Evolutionary conservation across 2,888 invertebrate species (phyloP).

Genomic region (Cyclophora albipunctata): DNA sequence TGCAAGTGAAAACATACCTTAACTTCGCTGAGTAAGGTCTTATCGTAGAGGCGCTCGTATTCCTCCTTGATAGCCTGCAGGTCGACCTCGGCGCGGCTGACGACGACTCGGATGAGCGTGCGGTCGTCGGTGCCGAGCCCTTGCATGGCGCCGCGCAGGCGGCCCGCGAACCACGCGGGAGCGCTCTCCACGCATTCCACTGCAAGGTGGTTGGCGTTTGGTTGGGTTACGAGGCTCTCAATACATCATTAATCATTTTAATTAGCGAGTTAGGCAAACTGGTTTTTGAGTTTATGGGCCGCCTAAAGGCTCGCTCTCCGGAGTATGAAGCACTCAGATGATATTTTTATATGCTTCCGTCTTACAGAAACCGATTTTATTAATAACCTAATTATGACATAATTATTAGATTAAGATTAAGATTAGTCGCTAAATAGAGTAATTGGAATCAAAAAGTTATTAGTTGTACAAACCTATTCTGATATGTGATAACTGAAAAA

Average conservation of each 20-base stretch:
- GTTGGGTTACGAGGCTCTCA: background rate
- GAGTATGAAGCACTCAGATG: no score
- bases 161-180: constrained; percentile 80
- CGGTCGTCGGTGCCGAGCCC: constrained; percentile 84
- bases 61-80: constrained; percentile 80
- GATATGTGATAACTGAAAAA: no score
- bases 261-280: background rate
- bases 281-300: background rate
- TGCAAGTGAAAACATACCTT: constrained; percentile 71
- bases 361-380: no score
- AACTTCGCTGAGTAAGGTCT: constrained; percentile 79
- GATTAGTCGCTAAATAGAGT: no score
- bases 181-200: constrained; percentile 82
- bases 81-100: constrained; percentile 81
- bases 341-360: no score
- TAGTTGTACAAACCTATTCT: no score
- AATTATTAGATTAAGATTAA: no score
- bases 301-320: background rate
- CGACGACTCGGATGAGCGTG: constrained; percentile 81
- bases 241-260: background rate
- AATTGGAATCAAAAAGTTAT: no score
- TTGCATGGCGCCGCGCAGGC: constrained; percentile 79
- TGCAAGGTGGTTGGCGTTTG: constrained; percentile 36
- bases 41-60: constrained; percentile 81
- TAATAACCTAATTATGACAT: no score